A percentile compares a stretch with the other conserved stretches of the same genome.
Conservation (phyloP, 2,113 vertebrate species). For the Turnix velox region DNA sequence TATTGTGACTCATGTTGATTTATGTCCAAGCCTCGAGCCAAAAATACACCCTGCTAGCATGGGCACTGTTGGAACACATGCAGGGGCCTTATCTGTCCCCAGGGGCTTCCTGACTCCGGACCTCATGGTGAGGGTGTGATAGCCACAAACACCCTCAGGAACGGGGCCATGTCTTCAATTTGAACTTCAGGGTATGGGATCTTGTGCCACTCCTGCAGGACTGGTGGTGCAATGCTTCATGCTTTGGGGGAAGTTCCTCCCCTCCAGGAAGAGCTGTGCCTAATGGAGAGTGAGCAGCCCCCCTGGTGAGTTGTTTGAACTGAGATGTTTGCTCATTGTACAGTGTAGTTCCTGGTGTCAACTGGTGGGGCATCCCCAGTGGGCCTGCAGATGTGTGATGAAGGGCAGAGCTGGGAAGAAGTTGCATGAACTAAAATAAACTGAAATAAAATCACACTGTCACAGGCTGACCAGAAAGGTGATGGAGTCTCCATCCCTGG, state of each 20-base stretch:
- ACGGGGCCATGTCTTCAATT: fast-evolving
- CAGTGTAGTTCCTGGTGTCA: background rate
- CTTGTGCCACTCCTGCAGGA: background rate
- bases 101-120: background rate
- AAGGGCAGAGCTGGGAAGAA: background rate
- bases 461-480: no score
- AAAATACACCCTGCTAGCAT: background rate
- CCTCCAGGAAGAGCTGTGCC: background rate
- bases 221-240: background rate
- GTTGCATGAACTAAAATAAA: background rate
- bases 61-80: background rate
- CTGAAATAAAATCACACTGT: no score
- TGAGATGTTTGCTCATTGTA: background rate
- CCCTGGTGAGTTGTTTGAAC: no score
- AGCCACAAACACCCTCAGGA: background rate
- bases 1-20: constrained; percentile 6
- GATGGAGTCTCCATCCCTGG: no score
- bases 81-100: constrained; percentile 1
- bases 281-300: fast-evolving
- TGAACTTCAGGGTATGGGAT: background rate
- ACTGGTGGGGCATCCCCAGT: fast-evolving
- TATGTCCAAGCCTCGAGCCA: background rate
- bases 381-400: background rate
- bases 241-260: background rate
- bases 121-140: background rate